A percentile compares a stretch with the other conserved stretches of the same genome.
Evolutionary conservation across 2,888 invertebrate species (phyloP).

Genomic region (Acronicta alni): DNA sequence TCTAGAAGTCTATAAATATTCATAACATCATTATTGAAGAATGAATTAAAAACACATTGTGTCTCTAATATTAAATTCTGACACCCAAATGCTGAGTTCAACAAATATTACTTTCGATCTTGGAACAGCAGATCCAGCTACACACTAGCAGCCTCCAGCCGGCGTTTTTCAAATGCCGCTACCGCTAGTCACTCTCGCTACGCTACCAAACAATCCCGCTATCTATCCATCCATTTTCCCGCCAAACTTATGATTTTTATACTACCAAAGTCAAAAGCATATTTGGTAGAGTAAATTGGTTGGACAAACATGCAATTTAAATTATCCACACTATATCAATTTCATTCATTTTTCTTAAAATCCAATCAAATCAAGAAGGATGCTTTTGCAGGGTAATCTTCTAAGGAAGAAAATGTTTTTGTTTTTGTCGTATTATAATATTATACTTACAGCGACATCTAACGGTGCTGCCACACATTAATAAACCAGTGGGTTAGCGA

Average conservation of each 20-base stretch:
- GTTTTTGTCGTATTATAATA: slow-evolving; percentile 25
- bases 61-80: background rate
- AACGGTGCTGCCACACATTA: background rate
- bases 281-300: background rate
- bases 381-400: background rate
- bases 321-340: slow-evolving; percentile 26
- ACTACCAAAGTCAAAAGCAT: slow-evolving; percentile 17
- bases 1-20: background rate
- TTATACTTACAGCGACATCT: slow-evolving; percentile 37
- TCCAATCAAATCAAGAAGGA: slow-evolving; percentile 20
- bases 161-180: slow-evolving; percentile 70
- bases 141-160: slow-evolving; percentile 61
- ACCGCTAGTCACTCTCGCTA: background rate
- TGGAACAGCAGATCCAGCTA: slow-evolving; percentile 36
- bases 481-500: background rate
- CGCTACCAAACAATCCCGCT: slow-evolving; percentile 51
- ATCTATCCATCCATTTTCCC: slow-evolving; percentile 59
- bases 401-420: background rate
- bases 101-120: slow-evolving; percentile 56
- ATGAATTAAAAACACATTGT: background rate
- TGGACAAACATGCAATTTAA: slow-evolving; percentile 1
- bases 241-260: slow-evolving; percentile 59
- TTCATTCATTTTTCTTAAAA: slow-evolving; percentile 29
- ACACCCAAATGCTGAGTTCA: slow-evolving; percentile 38
- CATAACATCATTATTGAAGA: slow-evolving; percentile 9